phyloP scores from a whole-genome alignment of 2,888 invertebrate species.

The Lucinisca nassula region DNA sequence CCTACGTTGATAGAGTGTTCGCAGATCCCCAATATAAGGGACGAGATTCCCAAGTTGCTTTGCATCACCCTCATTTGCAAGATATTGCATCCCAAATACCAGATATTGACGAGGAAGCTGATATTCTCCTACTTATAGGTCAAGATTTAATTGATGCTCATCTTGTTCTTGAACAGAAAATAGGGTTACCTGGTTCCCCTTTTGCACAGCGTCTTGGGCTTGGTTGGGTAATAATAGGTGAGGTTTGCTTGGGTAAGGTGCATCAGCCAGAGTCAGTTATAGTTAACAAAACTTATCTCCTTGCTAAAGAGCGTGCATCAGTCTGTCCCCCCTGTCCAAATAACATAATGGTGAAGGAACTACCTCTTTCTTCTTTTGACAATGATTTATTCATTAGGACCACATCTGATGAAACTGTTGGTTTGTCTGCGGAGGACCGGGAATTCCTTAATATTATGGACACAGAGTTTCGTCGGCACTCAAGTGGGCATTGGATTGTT shows the following conservation, averaged over 20 bases:
- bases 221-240: slow-evolving; percentile 26
- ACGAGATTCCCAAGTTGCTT: slow-evolving; percentile 37
- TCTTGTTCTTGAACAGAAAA: background rate
- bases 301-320: slow-evolving; percentile 13
- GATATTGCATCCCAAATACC: background rate
- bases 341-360: slow-evolving; percentile 7
- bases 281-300: slow-evolving; percentile 16
- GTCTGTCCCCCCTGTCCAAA: slow-evolving; percentile 30
- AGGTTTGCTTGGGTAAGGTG: background rate
- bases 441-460: slow-evolving; percentile 29
- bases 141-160: slow-evolving; percentile 3
- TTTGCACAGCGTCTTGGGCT: background rate
- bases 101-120: slow-evolving; percentile 5
- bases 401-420: background rate
- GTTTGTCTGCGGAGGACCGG: slow-evolving; percentile 35
- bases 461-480: background rate
- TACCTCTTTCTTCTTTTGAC: background rate
- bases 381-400: slow-evolving; percentile 37
- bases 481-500: slow-evolving; percentile 15
- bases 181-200: background rate
- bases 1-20: slow-evolving; percentile 35
- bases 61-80: slow-evolving; percentile 15
- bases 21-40: slow-evolving; percentile 24
- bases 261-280: background rate
- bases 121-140: background rate